Conservation (phyloP, 1,140 invertebrate species). For the Drosophila aff. region DNA sequence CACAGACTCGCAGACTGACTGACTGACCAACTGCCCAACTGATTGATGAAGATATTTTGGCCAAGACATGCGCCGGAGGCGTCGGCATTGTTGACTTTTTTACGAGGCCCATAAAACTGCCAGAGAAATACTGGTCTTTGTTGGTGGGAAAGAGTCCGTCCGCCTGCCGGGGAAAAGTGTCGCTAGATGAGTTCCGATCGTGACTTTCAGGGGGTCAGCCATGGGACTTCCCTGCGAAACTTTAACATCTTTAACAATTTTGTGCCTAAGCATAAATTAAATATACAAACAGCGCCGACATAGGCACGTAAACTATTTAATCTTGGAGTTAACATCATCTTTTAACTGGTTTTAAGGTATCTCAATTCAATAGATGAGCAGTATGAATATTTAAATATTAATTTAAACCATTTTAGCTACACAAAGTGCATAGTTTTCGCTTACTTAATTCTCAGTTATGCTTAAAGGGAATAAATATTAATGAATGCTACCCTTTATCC, state of each 20-base stretch:
- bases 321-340: not conserved
- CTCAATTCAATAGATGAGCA: not conserved
- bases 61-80: conserved; percentile 28
- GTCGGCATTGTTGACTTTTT: conserved; percentile 36
- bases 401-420: not conserved
- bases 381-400: conserved; percentile 2
- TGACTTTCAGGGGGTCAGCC: conserved; percentile 23
- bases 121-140: conserved; percentile 22
- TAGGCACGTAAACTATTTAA: not conserved
- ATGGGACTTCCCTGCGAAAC: not conserved
- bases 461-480: not conserved
- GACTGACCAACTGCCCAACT: conserved; percentile 23
- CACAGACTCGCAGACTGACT: conserved; percentile 6
- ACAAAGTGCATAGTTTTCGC: not conserved
- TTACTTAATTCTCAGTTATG: not conserved
- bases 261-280: not conserved
- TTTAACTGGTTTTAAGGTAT: not conserved
- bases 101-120: conserved; percentile 42
- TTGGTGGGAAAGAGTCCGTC: conserved; percentile 28
- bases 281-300: not conserved
- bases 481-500: not conserved
- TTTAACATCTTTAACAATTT: not conserved
- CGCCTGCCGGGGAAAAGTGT: not conserved
- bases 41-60: conserved; percentile 65
- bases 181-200: conserved; percentile 20